These are phyloP conservation scores for Actenoides hombroni DNA, from an alignment of 2,113 vertebrate species.

Conservation along the genomic window DNA sequence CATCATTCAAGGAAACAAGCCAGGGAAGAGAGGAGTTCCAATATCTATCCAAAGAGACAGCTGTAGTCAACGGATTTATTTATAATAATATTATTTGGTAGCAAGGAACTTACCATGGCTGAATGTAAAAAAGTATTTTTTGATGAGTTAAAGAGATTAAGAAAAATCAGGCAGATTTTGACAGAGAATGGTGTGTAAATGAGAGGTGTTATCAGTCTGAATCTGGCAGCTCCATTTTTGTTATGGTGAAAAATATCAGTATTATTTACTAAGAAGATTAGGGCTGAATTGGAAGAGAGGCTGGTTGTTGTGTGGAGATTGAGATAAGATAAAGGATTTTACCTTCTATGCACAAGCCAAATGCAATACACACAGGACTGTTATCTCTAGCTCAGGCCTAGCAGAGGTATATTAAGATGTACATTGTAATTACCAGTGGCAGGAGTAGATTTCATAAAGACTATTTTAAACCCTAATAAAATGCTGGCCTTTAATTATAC, in stretches of 20 bases:
- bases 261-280: slow-evolving; percentile 99
- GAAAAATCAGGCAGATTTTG: slow-evolving; percentile 82
- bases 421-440: slow-evolving; percentile 95
- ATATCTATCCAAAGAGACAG: slow-evolving; percentile 72
- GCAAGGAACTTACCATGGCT: slow-evolving; percentile 74
- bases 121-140: slow-evolving; percentile 82
- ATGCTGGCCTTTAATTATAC: slow-evolving; percentile 81
- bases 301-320: slow-evolving; percentile 97
- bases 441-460: slow-evolving; percentile 93
- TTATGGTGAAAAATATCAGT: slow-evolving; percentile 96
- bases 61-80: slow-evolving; percentile 76
- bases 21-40: slow-evolving; percentile 21
- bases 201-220: slow-evolving; percentile 84
- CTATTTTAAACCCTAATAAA: slow-evolving; percentile 82
- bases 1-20: slow-evolving; percentile 53
- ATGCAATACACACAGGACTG: slow-evolving; percentile 78
- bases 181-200: slow-evolving; percentile 89
- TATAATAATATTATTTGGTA: slow-evolving; percentile 81
- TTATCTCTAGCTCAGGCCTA: slow-evolving; percentile 90
- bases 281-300: slow-evolving; percentile 95
- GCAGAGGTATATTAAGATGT: slow-evolving; percentile 94
- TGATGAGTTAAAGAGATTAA: slow-evolving; percentile 85
- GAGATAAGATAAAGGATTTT: slow-evolving; percentile 96
- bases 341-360: slow-evolving; percentile 81
- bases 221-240: slow-evolving; percentile 86